Evolutionary conservation across 2,888 invertebrate species (phyloP), one percentile per base, ranked within the genome.

Genomic region (Sphinx pinastri): DNA sequence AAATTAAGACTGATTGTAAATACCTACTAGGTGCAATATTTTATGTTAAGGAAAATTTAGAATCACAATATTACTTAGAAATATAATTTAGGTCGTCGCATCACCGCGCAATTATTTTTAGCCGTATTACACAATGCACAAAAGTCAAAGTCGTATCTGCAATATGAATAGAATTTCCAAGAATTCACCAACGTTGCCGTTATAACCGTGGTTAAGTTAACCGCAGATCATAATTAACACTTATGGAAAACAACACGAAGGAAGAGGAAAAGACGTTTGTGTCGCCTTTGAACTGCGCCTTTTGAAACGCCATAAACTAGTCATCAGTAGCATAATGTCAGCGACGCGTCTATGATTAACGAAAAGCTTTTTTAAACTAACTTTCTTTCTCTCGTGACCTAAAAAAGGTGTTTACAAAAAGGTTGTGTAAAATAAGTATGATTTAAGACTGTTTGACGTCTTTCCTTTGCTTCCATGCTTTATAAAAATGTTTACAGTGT

Each of bases 241-340:
- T 45, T 63, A 57, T 69, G 45, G 75, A 75, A 76, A 75, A 73
- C 67, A 72, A 73, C 51, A 71, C 70, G 71, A 73, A 81, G 79
- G 76, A 81, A 79, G 77, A 74, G 74, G 76, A 79, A 84, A 80
- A 79, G 79, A 84, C 81, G 79, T 82, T 80, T 81, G 81, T 82
- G 78, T 76, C 82, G 75, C 73, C 84, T 87, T 87, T 86, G 85
- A 86, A 84, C 82, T 79, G 71, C 73, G 76, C 74, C 76, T 81
- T 82, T 82, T 77, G 80, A 81, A 81, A 82, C 81, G 80, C 81
- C 81, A 81, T 83, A 83, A 84, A 84, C 74, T 77, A 84, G 80
- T 83, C 83, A 81, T 81, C 84, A 80, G 79, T 70, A 74, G 76
- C 67, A 71, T 68, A 74, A 76, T 76, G 81, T 76, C 77, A 79